Evolutionary conservation across 2,797 vertebrate species (phyloP).

Genomic region (Enteromius viviparus): DNA sequence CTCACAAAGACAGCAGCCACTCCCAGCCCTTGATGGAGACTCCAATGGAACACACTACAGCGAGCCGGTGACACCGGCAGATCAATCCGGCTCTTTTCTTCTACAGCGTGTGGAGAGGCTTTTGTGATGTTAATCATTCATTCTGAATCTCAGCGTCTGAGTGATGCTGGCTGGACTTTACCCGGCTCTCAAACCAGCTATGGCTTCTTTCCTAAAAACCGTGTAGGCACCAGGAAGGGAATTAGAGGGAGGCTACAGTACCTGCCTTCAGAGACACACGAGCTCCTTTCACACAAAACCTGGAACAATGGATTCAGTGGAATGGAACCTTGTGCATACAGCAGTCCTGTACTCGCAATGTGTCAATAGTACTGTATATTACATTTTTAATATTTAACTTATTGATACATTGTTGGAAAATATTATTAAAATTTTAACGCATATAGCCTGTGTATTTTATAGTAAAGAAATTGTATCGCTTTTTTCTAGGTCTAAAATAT

Average conservation of each 20-base stretch:
- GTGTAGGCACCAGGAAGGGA: conserved; percentile 74
- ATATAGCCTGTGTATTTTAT: too few species aligned
- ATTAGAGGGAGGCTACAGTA: conserved; percentile 70
- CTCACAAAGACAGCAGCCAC: conserved; percentile 54
- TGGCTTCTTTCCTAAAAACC: conserved; percentile 68
- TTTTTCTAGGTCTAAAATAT: too few species aligned
- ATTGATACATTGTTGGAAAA: neutral
- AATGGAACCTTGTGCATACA: conserved; percentile 52
- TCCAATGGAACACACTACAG: conserved; percentile 19
- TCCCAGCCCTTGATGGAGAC: conserved; percentile 53
- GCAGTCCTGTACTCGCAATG: neutral
- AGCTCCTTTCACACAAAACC: conserved; percentile 54
- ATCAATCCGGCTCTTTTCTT: conserved; percentile 26
- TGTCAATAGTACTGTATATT: neutral
- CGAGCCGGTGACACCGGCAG: neutral
- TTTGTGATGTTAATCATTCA: conserved; percentile 53
- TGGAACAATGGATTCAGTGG: conserved; percentile 54
- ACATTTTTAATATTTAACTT: neutral
- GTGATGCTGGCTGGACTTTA: conserved; percentile 34
- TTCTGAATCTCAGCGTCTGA: conserved; percentile 14
- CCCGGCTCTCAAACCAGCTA: conserved; percentile 28
- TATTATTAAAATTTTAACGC: neutral
- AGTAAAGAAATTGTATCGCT: too few species aligned
- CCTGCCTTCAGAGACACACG: conserved; percentile 76
- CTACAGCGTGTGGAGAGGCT: neutral